Conservation (phyloP, 2,888 invertebrate species). For the Lithophane leautieri region DNA sequence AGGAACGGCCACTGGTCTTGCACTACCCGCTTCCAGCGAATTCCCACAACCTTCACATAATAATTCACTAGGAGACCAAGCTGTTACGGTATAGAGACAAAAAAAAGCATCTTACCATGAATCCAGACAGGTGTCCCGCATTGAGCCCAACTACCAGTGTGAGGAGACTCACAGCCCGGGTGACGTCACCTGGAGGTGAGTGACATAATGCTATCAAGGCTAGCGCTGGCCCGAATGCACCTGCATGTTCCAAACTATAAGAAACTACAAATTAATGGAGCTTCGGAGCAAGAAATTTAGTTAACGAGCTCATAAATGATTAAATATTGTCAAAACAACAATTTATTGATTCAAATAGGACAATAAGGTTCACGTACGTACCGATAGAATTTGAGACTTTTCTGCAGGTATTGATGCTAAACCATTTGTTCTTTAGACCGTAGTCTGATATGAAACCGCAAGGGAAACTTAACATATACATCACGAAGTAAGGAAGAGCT, state of each 20-base stretch:
- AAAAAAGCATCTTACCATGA: constrained; percentile 84
- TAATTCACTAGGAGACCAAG: background rate
- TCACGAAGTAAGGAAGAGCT: constrained; percentile 93
- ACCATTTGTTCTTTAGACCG: constrained; percentile 86
- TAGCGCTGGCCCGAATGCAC: constrained; percentile 92
- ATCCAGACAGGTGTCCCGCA: constrained; percentile 93
- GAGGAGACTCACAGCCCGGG: constrained; percentile 91
- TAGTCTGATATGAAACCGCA: constrained; percentile 89
- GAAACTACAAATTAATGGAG: constrained; percentile 2
- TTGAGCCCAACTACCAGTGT: constrained; percentile 93
- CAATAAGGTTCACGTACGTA: constrained; percentile 51
- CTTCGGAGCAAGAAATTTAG: background rate
- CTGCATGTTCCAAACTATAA: constrained; percentile 70
- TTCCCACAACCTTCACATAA: background rate
- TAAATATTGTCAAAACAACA: background rate
- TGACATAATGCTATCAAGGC: constrained; percentile 91
- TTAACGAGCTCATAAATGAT: background rate
- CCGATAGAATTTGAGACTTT: constrained; percentile 83
- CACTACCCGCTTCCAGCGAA: background rate
- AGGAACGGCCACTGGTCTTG: background rate
- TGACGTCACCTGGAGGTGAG: constrained; percentile 85
- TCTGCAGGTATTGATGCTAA: constrained; percentile 87
- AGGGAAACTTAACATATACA: constrained; percentile 91
- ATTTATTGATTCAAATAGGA: background rate
- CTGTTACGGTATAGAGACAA: background rate